Evolutionary conservation across 64 coral and sea anemone genomes (phyloP).

Genomic region (Montipora efflorescens): DNA sequence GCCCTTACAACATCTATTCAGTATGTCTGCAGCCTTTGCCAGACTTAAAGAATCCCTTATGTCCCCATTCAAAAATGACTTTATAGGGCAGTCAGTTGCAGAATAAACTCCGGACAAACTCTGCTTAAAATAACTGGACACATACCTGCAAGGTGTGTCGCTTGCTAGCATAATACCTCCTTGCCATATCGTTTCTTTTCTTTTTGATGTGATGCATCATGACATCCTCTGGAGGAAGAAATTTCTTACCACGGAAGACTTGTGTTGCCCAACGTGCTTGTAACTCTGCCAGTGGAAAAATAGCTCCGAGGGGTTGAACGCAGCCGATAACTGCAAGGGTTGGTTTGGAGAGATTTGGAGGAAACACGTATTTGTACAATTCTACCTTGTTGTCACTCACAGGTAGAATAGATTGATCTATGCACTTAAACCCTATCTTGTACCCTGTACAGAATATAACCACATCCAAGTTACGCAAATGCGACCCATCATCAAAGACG

Average conservation of each 20-base stretch:
- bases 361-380: constrained; percentile 98
- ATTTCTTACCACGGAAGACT: constrained; percentile 69
- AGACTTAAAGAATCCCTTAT: too few relatives aligned
- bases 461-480: constrained; percentile 71
- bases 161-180: constrained; percentile 71
- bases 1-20: too few relatives aligned
- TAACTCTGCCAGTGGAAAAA: constrained; percentile 83
- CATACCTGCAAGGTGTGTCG: constrained; percentile 90
- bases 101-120: too few relatives aligned
- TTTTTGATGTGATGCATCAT: constrained; percentile 84
- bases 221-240: constrained; percentile 50
- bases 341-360: constrained; percentile 65
- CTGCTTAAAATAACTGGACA: not conserved
- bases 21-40: too few relatives aligned
- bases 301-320: constrained; percentile 80
- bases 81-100: too few relatives aligned
- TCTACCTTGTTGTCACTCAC: constrained; percentile 74
- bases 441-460: constrained; percentile 97
- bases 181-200: constrained; percentile 71
- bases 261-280: constrained; percentile 77
- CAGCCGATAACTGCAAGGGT: constrained; percentile 88
- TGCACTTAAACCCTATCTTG: constrained; percentile 72
- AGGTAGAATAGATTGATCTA: constrained; percentile 77
- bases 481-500: constrained; percentile 78
- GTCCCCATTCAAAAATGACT: too few relatives aligned